These are phyloP conservation scores for Fopius arisanus DNA, from an alignment of 1,140 invertebrate species.

Conservation along the genomic window DNA sequence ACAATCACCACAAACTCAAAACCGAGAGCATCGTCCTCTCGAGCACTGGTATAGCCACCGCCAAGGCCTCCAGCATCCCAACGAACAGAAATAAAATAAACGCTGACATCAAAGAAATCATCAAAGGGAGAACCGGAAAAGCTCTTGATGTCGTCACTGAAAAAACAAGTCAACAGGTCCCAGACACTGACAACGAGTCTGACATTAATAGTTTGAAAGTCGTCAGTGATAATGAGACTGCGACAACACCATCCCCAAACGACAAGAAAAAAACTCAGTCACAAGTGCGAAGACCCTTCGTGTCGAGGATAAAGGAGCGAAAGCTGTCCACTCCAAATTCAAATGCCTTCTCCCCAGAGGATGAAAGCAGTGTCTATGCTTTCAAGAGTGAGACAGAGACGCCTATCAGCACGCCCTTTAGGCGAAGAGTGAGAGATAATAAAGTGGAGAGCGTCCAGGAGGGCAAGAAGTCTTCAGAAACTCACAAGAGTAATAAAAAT, in stretches of 20 bases:
- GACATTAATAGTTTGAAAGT: conserved; percentile 41
- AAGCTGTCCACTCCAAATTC: conserved; percentile 60
- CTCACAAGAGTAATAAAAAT: not conserved
- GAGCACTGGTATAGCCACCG: conserved; percentile 13
- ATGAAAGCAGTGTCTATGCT: conserved; percentile 76
- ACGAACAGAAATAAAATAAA: conserved; percentile 40
- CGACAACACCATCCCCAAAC: not conserved
- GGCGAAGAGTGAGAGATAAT: conserved; percentile 59
- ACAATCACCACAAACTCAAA: not conserved
- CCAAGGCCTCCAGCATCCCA: conserved; percentile 28
- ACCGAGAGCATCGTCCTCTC: not conserved
- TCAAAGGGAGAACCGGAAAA: conserved; percentile 39
- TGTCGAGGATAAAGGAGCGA: conserved; percentile 65
- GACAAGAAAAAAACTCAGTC: not conserved
- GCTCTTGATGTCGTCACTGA: conserved; percentile 36
- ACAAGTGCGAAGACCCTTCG: conserved; percentile 64
- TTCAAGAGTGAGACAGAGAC: conserved; percentile 71
- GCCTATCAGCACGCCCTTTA: conserved; percentile 68
- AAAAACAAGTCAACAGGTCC: conserved; percentile 1
- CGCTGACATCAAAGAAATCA: conserved; percentile 39
- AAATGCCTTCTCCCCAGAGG: conserved; percentile 74
- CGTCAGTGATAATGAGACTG: conserved; percentile 35
- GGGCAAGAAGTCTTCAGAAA: not conserved
- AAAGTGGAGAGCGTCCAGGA: not conserved
- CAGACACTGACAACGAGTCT: conserved; percentile 36